phyloP scores from a whole-genome alignment of 2,113 vertebrate species.

The Malurus alboscapulatus region DNA sequence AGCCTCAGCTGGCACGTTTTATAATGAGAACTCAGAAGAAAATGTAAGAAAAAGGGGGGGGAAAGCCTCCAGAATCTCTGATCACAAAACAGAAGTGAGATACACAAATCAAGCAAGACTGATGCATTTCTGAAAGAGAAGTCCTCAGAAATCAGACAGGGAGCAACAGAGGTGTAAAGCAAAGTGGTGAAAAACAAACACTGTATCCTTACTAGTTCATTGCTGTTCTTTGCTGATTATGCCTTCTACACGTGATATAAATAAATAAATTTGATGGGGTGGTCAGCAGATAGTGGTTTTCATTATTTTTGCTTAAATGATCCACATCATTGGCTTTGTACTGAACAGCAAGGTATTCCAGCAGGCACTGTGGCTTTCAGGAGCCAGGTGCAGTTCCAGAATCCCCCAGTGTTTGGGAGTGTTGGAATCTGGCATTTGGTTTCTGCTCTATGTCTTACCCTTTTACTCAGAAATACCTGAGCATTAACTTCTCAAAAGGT shows the following conservation, averaged over 20 bases:
- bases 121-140: neutral
- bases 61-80: neutral
- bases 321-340: neutral
- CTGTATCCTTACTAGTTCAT: neutral
- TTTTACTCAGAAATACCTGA: neutral
- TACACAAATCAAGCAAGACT: neutral
- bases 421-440: neutral
- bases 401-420: neutral
- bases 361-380: neutral
- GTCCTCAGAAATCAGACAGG: neutral
- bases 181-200: neutral
- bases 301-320: neutral
- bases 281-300: neutral
- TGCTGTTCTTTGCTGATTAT: neutral
- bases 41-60: rapidly evolving
- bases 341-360: neutral
- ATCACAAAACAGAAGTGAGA: neutral
- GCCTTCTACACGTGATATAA: neutral
- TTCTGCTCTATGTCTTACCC: neutral
- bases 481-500: neutral
- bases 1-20: neutral
- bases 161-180: neutral
- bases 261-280: neutral
- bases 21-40: neutral
- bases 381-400: neutral